Evolutionary conservation across 2,888 invertebrate species (phyloP).

Genomic region (Parasteatoda lunata): DNA sequence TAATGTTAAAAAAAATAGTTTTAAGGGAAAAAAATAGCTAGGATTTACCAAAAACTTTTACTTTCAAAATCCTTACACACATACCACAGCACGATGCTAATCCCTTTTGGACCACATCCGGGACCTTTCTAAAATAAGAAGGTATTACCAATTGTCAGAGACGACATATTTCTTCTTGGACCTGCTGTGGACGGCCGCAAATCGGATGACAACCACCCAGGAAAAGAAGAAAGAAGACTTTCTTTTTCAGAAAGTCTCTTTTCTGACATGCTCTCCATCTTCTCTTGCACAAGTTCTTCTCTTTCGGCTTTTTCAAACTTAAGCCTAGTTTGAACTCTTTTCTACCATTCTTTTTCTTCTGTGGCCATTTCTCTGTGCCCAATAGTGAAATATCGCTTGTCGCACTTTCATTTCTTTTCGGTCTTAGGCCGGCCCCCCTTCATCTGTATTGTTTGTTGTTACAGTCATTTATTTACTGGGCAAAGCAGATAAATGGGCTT

Average conservation of each 20-base stretch:
- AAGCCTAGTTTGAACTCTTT: conserved; percentile 36
- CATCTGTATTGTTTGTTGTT: conserved; percentile 56
- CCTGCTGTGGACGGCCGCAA: conserved; percentile 20
- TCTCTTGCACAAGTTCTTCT: conserved; percentile 1
- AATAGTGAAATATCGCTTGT: conserved; percentile 58
- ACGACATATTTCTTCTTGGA: conserved; percentile 13
- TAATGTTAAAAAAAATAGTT: too few species aligned
- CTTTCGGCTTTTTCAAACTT: conserved; percentile 33
- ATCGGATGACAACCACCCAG: conserved; percentile 25
- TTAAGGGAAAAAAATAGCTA: too few species aligned
- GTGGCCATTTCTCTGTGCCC: conserved; percentile 32
- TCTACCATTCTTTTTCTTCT: conserved; percentile 1
- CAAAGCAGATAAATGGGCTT: conserved; percentile 46
- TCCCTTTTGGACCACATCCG: not conserved
- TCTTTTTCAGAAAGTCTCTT: conserved; percentile 37
- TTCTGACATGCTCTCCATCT: conserved; percentile 50
- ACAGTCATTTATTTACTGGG: conserved; percentile 46
- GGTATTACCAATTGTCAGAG: conserved; percentile 1
- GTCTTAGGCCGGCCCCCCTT: conserved; percentile 7
- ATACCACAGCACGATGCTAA: not conserved
- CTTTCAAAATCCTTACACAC: too few species aligned
- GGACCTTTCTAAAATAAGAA: not conserved
- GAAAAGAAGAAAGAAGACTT: conserved; percentile 36
- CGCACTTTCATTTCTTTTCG: conserved; percentile 53
- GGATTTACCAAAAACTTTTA: too few species aligned